These are phyloP conservation scores for Spea multiplicata DNA, from an alignment of 2,113 vertebrate species.

Conservation along the genomic window DNA sequence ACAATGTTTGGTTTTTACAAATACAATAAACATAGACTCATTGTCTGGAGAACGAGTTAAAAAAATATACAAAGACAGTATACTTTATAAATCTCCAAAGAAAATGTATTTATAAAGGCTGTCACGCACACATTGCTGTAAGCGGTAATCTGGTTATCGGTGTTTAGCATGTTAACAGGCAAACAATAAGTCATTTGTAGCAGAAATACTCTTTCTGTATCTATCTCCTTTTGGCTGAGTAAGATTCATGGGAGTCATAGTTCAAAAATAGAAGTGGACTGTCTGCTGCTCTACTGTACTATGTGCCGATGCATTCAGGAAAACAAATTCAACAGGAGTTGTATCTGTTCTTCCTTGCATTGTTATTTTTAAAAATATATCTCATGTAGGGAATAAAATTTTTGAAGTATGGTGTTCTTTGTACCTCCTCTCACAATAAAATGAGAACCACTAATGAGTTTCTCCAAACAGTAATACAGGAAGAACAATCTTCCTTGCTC, in stretches of 20 bases:
- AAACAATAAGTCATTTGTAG: background rate
- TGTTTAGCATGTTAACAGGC: background rate
- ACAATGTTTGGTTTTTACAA: background rate
- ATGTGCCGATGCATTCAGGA: background rate
- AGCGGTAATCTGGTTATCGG: background rate
- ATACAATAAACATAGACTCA: slow-evolving; percentile 1
- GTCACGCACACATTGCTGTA: background rate
- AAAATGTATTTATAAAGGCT: background rate
- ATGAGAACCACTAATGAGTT: no score
- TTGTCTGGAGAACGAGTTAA: background rate
- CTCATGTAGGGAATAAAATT: no score
- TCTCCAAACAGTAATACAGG: no score
- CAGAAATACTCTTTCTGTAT: background rate
- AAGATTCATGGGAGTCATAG: background rate
- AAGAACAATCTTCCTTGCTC: no score
- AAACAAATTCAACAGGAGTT: background rate
- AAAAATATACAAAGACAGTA: background rate
- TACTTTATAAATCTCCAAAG: background rate
- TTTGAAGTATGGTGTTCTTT: no score
- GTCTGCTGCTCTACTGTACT: background rate
- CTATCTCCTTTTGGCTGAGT: background rate
- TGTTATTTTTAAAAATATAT: no score
- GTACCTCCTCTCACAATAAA: no score
- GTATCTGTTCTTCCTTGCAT: no score
- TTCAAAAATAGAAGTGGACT: background rate